Evolutionary conservation across 2,113 vertebrate species (phyloP), one percentile per base, ranked within the genome.

Genomic region (Dasyurus viverrinus): DNA sequence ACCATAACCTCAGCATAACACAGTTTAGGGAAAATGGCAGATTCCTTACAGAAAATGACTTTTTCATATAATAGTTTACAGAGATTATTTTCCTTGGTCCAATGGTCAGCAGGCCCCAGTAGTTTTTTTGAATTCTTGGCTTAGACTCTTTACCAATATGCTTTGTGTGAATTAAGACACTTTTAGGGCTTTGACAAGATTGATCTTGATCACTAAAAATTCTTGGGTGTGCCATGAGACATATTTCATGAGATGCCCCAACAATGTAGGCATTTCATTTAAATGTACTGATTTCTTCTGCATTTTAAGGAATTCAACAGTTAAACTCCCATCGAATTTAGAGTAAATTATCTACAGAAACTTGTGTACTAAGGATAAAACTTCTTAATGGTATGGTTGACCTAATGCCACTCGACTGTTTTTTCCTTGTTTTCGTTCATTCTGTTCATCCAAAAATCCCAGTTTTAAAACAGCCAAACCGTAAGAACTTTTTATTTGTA

Each of bases 401-500:
- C 3, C 42, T 46, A 27, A 52, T n/a, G 19, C 24, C 47, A 46
- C 42, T 47, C 46, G 30, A 50, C 46, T 90, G 27, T 46, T 42
- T 90, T 91, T 53, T 42, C 84, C 96, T 84, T 89, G 14, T 60
- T 90, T 91, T 55, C 52, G 93, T 76, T 22, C 93, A 93, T n/a
- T n/a, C 36, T 50, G 54, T 90, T 53, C 10, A 76, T 50, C 50
- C 54, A 93, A 42, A 91, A 94, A 90, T 89, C n/a, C n/a, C 11
- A 47, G 53, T 95, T 90, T 19, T 11, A 93, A 76, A n/a, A n/a
- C 53, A 95, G 93, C 90, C 30, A 94, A 84, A 54, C 27, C 48
- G 91, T 89, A 53, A 76, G 90, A 27, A 90, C 26, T 91, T 46
- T 46, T 54, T 93, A 91, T 93, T 54, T 92, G 8, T 53, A 84